Evolutionary conservation across 1,140 invertebrate genomes (phyloP).

Genomic region (Drosophila miranda): DNA sequence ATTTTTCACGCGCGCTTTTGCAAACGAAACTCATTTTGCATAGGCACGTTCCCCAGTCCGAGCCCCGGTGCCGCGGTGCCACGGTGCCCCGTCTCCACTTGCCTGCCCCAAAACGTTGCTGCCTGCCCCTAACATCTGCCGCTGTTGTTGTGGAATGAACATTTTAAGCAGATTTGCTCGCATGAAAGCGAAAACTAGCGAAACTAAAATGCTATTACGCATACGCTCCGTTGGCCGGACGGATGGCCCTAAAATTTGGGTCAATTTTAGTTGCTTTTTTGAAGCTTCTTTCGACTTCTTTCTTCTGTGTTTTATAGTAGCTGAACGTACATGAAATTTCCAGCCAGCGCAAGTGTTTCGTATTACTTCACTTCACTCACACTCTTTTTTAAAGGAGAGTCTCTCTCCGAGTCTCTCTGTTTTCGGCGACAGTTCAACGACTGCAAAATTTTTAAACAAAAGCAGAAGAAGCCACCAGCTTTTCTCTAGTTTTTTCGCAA

Average conservation of each 20-base stretch:
- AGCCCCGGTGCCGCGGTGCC: neutral
- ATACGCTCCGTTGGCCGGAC: slow-evolving; percentile 62
- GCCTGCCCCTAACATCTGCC: slow-evolving; percentile 25
- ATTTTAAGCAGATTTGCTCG: slow-evolving; percentile 64
- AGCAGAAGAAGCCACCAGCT: slow-evolving; percentile 44
- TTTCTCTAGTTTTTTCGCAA: slow-evolving; percentile 57
- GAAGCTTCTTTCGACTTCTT: slow-evolving; percentile 2
- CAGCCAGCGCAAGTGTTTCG: slow-evolving; percentile 42
- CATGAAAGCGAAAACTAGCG: slow-evolving; percentile 78
- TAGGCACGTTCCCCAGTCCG: slow-evolving; percentile 66
- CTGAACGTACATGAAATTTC: neutral
- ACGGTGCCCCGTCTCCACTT: neutral
- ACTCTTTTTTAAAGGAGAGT: slow-evolving; percentile 7
- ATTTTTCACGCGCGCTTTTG: slow-evolving; percentile 77
- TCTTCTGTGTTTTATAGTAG: too few species aligned
- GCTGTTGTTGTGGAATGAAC: slow-evolving; percentile 26
- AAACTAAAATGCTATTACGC: slow-evolving; percentile 79
- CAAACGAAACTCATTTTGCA: slow-evolving; percentile 79
- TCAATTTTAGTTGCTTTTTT: slow-evolving; percentile 52
- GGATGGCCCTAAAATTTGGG: slow-evolving; percentile 57
- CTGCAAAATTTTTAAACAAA: slow-evolving; percentile 55
- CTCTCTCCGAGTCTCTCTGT: slow-evolving; percentile 7
- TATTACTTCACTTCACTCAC: neutral
- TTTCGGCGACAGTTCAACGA: slow-evolving; percentile 54
- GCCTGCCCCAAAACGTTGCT: neutral